phyloP scores from a whole-genome alignment of 2,113 vertebrate genomes.

The Thalassoma bifasciatum region DNA sequence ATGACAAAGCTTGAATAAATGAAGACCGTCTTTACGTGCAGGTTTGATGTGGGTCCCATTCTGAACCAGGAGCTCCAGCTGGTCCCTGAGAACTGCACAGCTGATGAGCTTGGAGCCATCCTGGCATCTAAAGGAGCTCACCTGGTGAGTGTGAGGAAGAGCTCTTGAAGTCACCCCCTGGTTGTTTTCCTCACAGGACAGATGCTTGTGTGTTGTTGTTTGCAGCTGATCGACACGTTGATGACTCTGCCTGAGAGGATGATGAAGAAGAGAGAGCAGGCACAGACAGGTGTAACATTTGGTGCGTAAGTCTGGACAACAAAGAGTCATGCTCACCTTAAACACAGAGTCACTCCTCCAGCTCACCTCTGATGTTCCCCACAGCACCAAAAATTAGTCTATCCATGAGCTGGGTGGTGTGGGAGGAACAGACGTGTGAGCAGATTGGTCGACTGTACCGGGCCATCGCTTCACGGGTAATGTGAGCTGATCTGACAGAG shows the following conservation, averaged over 20 bases:
- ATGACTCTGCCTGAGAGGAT: conserved; percentile 88
- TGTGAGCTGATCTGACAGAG: not conserved
- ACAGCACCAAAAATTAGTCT: conserved; percentile 91
- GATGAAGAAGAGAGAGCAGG: conserved; percentile 84
- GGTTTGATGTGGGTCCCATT: conserved; percentile 95
- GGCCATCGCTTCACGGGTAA: conserved; percentile 90
- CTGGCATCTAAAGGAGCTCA: conserved; percentile 87
- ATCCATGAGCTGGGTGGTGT: conserved; percentile 88
- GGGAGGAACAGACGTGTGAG: conserved; percentile 92
- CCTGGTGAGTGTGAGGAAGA: conserved; percentile 82
- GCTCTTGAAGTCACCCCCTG: not conserved
- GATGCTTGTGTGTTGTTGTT: conserved; percentile 16
- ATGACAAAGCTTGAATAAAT: not conserved
- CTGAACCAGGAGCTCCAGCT: conserved; percentile 86
- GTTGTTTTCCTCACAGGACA: not conserved
- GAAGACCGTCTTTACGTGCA: conserved; percentile 52
- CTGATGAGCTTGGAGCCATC: conserved; percentile 86
- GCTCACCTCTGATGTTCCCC: not conserved
- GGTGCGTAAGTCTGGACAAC: conserved; percentile 78
- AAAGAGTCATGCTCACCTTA: not conserved
- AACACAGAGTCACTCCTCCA: not conserved
- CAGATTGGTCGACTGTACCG: conserved; percentile 86
- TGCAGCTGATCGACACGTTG: conserved; percentile 90
- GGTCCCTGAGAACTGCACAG: conserved; percentile 85
- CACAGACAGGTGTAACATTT: conserved; percentile 85